These are phyloP conservation scores for Romanogobio albipinnatus DNA, from an alignment of 2,113 vertebrate genomes.

Conservation along the genomic window DNA sequence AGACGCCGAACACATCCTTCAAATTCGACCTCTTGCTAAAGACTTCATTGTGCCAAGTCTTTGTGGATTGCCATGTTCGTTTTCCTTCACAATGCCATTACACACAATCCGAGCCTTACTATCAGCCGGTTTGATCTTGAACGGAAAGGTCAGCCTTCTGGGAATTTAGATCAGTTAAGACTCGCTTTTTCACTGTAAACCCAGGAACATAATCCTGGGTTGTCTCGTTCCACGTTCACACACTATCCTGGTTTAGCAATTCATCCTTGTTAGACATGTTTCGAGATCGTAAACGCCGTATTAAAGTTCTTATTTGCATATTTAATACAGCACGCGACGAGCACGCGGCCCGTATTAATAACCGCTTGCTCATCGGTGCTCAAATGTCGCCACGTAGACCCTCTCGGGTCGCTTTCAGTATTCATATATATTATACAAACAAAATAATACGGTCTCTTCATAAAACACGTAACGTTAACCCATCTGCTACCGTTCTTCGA, in stretches of 20 bases:
- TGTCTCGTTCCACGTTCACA: not conserved
- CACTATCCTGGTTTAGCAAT: not conserved
- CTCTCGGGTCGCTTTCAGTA: not conserved
- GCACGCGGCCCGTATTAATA: not conserved
- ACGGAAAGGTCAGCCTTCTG: not conserved
- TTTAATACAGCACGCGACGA: not conserved
- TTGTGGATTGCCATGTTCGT: not conserved
- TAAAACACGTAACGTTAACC: not conserved
- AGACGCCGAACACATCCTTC: slow-evolving; percentile 24
- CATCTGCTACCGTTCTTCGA: too few relatives aligned
- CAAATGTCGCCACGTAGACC: not conserved
- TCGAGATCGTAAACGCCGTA: not conserved
- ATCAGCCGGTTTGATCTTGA: not conserved
- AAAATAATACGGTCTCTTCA: not conserved
- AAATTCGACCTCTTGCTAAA: not conserved
- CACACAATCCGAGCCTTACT: not conserved
- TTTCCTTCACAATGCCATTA: not conserved
- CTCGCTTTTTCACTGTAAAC: not conserved
- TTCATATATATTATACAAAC: not conserved
- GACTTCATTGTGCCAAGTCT: not conserved
- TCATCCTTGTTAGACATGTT: not conserved
- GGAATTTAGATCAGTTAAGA: not conserved
- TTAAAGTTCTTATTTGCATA: not conserved
- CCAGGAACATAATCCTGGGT: not conserved
- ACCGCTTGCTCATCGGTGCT: not conserved